Conservation (phyloP, 2,888 invertebrate species). For the Drosophila nr. medialis region DNA sequence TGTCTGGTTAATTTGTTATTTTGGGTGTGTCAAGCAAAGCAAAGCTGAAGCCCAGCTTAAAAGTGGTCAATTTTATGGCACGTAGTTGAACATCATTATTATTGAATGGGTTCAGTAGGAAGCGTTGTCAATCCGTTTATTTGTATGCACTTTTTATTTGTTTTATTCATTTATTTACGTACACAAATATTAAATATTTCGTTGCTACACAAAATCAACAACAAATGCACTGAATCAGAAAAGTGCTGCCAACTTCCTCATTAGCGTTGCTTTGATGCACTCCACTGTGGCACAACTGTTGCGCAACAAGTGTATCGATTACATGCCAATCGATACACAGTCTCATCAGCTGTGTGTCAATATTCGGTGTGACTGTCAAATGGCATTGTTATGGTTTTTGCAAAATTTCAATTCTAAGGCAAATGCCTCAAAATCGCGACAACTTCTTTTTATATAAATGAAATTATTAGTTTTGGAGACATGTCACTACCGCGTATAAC, state of each 20-base stretch:
- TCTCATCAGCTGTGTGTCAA: slow-evolving; percentile 29
- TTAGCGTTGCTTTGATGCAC: slow-evolving; percentile 25
- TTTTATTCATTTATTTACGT: slow-evolving; percentile 50
- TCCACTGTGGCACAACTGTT: slow-evolving; percentile 35
- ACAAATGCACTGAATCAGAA: slow-evolving; percentile 55
- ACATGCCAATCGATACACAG: slow-evolving; percentile 8
- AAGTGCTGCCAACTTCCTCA: slow-evolving; percentile 36
- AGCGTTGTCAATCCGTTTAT: neutral
- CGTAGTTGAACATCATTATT: neutral
- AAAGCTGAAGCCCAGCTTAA: slow-evolving; percentile 52
- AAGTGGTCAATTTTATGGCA: neutral
- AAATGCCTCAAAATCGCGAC: neutral
- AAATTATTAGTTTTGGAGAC: slow-evolving; percentile 12
- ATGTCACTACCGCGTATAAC: slow-evolving; percentile 85
- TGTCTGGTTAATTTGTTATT: slow-evolving; percentile 68
- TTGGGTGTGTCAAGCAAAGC: slow-evolving; percentile 64
- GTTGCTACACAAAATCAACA: slow-evolving; percentile 57
- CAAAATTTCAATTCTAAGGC: neutral
- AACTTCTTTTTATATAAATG: slow-evolving; percentile 16
- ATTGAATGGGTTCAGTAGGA: neutral
- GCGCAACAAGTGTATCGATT: slow-evolving; percentile 14
- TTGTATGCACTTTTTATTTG: neutral
- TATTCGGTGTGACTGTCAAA: slow-evolving; percentile 24
- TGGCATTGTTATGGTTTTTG: slow-evolving; percentile 46
- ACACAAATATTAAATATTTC: slow-evolving; percentile 24